phyloP scores from a whole-genome alignment of 2,113 vertebrate genomes.

The Xiphophorus couchianus region DNA sequence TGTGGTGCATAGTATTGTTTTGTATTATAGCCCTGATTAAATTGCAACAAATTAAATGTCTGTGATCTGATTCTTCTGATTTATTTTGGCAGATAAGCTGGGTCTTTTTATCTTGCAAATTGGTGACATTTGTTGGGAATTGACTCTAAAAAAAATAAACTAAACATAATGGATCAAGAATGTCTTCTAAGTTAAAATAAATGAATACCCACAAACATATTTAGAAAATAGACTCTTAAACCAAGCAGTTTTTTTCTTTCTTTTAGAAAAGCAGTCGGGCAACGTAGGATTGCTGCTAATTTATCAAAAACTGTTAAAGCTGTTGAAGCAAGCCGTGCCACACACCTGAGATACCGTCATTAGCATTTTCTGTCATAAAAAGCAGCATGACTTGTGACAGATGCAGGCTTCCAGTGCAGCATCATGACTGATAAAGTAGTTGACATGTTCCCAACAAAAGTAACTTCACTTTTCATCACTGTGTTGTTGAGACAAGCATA shows the following conservation, averaged over 20 bases:
- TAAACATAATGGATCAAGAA: too few relatives aligned
- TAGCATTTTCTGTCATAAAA: constrained; percentile 38
- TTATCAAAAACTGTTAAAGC: not conserved
- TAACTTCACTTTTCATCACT: constrained; percentile 22
- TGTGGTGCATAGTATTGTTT: too few relatives aligned
- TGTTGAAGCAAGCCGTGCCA: constrained; percentile 45
- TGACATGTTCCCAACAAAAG: constrained; percentile 40
- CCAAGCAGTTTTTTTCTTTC: not conserved
- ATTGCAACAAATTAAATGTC: too few relatives aligned
- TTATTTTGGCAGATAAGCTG: too few relatives aligned
- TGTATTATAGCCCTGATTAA: too few relatives aligned
- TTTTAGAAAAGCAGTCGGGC: not conserved
- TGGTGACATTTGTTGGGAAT: not conserved
- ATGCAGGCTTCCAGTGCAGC: constrained; percentile 29
- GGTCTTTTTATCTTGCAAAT: not conserved
- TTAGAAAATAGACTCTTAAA: not conserved
- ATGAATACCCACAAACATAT: too few relatives aligned
- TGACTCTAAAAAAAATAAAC: too few relatives aligned
- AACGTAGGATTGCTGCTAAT: constrained; percentile 10
- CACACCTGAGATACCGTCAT: constrained; percentile 52
- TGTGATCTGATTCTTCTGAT: too few relatives aligned
- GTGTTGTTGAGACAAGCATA: constrained; percentile 34
- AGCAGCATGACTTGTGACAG: constrained; percentile 38
- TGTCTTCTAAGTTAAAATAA: too few relatives aligned
- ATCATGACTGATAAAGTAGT: constrained; percentile 31